These are phyloP conservation scores for Holothuria glaberrima DNA, from an alignment of 35 echinoderm and acorn worm species.

Conservation along the genomic window DNA sequence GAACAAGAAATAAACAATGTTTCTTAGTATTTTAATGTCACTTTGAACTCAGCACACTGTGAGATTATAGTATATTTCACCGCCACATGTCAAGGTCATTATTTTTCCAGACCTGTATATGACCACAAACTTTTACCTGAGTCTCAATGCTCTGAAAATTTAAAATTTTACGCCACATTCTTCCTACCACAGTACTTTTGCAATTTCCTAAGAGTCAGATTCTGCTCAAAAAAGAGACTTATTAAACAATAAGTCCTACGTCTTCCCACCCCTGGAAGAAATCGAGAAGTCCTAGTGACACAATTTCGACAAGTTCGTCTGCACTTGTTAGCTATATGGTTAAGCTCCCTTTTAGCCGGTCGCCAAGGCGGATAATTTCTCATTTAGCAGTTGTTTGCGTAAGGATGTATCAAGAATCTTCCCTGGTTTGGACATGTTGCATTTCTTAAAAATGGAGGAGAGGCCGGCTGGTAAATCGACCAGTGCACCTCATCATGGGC, in stretches of 20 bases:
- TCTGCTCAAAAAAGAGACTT: no score
- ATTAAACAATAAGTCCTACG: neutral
- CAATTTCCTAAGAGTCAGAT: no score
- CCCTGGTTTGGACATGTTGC: conserved; percentile 19
- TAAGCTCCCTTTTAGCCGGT: neutral
- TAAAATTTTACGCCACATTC: no score
- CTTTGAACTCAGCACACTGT: no score
- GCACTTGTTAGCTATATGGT: neutral
- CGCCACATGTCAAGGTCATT: no score
- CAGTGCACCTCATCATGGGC: neutral
- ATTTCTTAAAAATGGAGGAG: conserved; percentile 12
- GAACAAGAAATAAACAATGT: no score
- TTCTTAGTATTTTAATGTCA: no score
- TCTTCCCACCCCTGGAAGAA: neutral
- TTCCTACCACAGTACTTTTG: no score
- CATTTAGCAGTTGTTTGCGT: neutral
- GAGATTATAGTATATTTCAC: no score
- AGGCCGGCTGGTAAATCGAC: neutral
- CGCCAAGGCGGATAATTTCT: neutral
- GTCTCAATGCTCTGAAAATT: no score
- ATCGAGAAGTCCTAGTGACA: conserved; percentile 12
- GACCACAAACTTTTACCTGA: no score
- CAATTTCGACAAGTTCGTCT: neutral
- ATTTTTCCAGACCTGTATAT: no score
- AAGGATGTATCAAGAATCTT: neutral